Conservation (phyloP, 1,140 invertebrate genomes). For the Drosophila prosaltans region DNA sequence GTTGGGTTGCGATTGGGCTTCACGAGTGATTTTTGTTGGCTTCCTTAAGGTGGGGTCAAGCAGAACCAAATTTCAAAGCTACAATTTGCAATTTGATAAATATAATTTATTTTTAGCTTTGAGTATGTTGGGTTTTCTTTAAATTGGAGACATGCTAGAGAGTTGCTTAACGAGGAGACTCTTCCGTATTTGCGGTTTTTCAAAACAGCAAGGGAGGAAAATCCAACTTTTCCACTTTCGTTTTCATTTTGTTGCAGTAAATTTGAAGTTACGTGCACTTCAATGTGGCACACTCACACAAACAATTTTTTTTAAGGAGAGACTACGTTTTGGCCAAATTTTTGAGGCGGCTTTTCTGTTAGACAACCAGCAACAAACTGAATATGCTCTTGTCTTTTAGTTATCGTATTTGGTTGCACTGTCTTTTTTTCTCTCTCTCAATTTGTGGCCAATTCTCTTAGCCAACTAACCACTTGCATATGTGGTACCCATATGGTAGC, state of each 20-base stretch:
- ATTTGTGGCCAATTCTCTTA: slow-evolving; percentile 2
- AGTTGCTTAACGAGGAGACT: slow-evolving; percentile 26
- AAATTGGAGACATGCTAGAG: slow-evolving; percentile 34
- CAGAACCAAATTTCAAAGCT: slow-evolving; percentile 29
- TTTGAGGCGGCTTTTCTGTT: slow-evolving; percentile 31
- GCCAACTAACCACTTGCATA: slow-evolving; percentile 29
- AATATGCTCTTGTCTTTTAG: not conserved
- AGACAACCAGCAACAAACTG: slow-evolving; percentile 25
- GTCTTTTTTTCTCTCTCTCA: slow-evolving; percentile 3
- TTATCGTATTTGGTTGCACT: slow-evolving; percentile 1
- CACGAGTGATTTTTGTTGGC: not conserved
- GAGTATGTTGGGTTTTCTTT: slow-evolving; percentile 35
- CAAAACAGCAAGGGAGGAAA: slow-evolving; percentile 29
- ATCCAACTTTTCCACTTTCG: slow-evolving; percentile 75
- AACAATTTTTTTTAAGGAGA: slow-evolving; percentile 5
- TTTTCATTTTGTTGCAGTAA: slow-evolving; percentile 59
- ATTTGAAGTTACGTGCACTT: slow-evolving; percentile 66
- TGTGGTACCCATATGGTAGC: slow-evolving; percentile 21
- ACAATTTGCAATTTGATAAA: slow-evolving; percentile 25
- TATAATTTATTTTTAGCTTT: slow-evolving; percentile 38
- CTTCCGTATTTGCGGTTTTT: slow-evolving; percentile 33
- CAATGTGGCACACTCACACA: slow-evolving; percentile 56
- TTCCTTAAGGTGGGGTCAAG: slow-evolving; percentile 19
- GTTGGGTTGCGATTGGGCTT: not conserved
- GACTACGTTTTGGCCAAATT: slow-evolving; percentile 31